Evolutionary conservation across 2,113 vertebrate species (phyloP), one percentile per base, ranked within the genome.

Genomic region (Eptatretus burgeri): DNA sequence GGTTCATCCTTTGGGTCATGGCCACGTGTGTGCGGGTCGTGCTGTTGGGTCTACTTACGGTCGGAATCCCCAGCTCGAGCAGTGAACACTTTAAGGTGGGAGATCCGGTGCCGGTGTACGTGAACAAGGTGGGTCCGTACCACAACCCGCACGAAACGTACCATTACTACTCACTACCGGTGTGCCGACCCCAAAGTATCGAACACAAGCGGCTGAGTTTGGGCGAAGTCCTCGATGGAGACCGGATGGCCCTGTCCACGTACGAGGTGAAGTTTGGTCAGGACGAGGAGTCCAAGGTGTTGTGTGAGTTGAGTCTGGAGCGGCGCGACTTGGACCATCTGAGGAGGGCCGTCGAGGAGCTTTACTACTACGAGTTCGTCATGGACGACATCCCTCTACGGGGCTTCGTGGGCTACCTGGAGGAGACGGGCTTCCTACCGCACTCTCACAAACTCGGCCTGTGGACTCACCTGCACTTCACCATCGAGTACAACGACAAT

Each of bases 111-210:
- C 76, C 78, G 67, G 72, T 89, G 1, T 89, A 83, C 66, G 85
- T 89, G 69, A 86, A 87, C 75, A 89, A 87, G 78, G 85, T 89
- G 64, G 85, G 85, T 4, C 84, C 85, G 51, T 89, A 89, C 69
- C 84, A 89, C 69, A 89, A 89, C 68, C 85, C 85, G 17, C 84
- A 87, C 69, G 85, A 89, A 74, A 89, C 85, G 10, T 89, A 89
- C 73, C 84, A 87, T 73, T 89, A 78, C 74, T 89, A 87, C 68
- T 82, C 81, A 2, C 74, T 89, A 65, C 83, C 85, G 4, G 85
- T 89, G 17, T 89, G 85, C 74, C 79, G 78, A 62, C 85, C 85
- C 0, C 72, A 77, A 65, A 77, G 84, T 75, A 81, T 86, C n/a
- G 78, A 73, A 10, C 84, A 89, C 74, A 86, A 86, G 69, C 81